These are phyloP conservation scores for Cydia strobilella DNA, from an alignment of 1,140 invertebrate species.

Conservation along the genomic window DNA sequence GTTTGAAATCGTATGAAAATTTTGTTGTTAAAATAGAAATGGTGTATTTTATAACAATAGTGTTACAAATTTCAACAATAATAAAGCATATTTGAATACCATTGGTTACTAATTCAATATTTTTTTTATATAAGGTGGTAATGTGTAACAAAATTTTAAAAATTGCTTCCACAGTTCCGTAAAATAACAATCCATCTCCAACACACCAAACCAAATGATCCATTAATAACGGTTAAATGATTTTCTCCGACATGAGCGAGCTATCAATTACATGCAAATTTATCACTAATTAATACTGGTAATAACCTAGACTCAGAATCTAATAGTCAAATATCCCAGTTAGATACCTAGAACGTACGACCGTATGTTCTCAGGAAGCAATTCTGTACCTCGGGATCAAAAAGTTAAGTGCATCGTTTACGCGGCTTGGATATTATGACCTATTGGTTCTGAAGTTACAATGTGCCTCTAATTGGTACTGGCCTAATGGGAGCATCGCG, in stretches of 20 bases:
- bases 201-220: background rate
- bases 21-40: background rate
- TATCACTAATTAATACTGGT: constrained; percentile 32
- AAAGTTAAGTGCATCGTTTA: background rate
- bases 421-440: background rate
- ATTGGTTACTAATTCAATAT: no score
- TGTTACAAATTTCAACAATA: no score
- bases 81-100: no score
- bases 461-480: constrained; percentile 24
- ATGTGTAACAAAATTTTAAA: no score
- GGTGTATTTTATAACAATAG: no score
- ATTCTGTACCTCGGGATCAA: background rate
- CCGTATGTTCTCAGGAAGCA: background rate
- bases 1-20: background rate
- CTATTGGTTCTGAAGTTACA: background rate
- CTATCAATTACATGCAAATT: constrained; percentile 31
- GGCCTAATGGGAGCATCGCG: constrained; percentile 19
- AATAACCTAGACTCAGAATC: constrained; percentile 7
- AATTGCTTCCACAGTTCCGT: background rate
- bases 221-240: constrained; percentile 20
- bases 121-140: no score
- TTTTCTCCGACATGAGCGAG: constrained; percentile 7
- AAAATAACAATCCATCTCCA: background rate
- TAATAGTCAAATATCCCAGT: background rate
- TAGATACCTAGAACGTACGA: background rate